A percentile compares a stretch with the other conserved stretches of the same genome.
These are phyloP conservation scores for Pelagia noctiluca DNA, from an alignment of 30 jellyfish, hydroid and myxozoan genomes.

Conservation along the genomic window DNA sequence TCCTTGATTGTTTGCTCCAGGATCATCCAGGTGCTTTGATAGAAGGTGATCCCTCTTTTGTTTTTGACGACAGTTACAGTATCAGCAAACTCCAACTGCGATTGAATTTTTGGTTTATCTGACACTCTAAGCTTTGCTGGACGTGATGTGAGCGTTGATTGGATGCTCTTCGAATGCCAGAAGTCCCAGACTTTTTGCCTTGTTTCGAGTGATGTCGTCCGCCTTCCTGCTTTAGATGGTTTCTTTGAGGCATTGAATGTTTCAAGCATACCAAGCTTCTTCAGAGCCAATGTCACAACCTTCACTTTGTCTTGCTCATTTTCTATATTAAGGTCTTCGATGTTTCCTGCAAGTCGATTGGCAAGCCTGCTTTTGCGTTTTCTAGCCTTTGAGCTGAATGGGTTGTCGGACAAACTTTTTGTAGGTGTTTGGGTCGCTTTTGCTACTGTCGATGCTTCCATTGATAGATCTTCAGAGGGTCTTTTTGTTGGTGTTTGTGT, in stretches of 20 bases:
- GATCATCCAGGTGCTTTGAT: constrained; percentile 44
- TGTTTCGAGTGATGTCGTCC: constrained; percentile 36
- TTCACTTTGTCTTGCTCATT: constrained; percentile 32
- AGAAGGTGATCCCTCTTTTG: constrained; percentile 47
- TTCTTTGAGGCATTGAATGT: constrained; percentile 35
- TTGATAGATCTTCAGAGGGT: not conserved
- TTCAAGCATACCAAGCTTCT: constrained; percentile 28
- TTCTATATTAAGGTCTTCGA: constrained; percentile 22
- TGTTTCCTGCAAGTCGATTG: constrained; percentile 12
- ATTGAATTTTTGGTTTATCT: constrained; percentile 49
- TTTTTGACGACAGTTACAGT: constrained; percentile 41
- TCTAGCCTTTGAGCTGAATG: constrained; percentile 25
- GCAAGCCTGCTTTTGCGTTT: constrained; percentile 47
- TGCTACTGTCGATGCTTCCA: constrained; percentile 21
- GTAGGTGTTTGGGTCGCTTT: constrained; percentile 30
- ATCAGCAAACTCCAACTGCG: constrained; percentile 19
- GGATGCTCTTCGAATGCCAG: constrained; percentile 59
- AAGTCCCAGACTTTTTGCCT: constrained; percentile 63
- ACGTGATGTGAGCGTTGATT: constrained; percentile 40
- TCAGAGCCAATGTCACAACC: constrained; percentile 44
- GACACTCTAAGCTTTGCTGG: constrained; percentile 40
- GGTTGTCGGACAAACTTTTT: not conserved
- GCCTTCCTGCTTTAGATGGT: constrained; percentile 65
- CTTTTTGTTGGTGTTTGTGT: constrained; percentile 34
- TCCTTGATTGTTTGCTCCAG: constrained; percentile 32